A percentile compares a stretch with the other conserved stretches of the same genome.
Evolutionary conservation across 1,140 invertebrate genomes (phyloP).

Genomic region (Pogonomyrmex californicus): DNA sequence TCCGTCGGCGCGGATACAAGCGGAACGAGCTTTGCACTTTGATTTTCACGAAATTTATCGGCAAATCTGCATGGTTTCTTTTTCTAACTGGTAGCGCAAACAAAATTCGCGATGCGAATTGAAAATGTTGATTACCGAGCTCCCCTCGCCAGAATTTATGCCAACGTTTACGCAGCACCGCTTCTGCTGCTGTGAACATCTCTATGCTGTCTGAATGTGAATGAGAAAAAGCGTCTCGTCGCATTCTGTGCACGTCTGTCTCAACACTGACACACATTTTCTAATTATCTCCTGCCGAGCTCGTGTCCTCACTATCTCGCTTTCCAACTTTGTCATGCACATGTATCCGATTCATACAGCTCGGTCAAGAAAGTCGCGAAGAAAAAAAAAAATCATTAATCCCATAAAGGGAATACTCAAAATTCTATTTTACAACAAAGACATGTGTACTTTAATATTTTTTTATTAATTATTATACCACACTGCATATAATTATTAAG

Average conservation of each 20-base stretch:
- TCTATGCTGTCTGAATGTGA: conserved; percentile 55
- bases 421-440: background rate
- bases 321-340: conserved; percentile 68
- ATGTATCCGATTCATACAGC: conserved; percentile 16
- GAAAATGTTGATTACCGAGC: conserved; percentile 15
- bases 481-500: conserved; percentile 1
- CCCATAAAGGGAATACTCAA: background rate
- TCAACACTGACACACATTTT: conserved; percentile 49
- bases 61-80: conserved; percentile 51
- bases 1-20: background rate
- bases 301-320: conserved; percentile 68
- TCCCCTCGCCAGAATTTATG: background rate
- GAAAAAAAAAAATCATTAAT: background rate
- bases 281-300: conserved; percentile 64
- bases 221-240: conserved; percentile 38
- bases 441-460: background rate
- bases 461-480: conserved; percentile 31
- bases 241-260: conserved; percentile 58
- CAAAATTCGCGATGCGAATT: background rate
- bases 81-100: conserved; percentile 14
- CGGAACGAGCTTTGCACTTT: conserved; percentile 42
- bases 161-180: conserved; percentile 44
- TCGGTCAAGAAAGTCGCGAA: conserved; percentile 14
- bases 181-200: conserved; percentile 56
- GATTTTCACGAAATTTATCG: background rate